Base-by-base conservation (phyloP, 2,888 invertebrate species). In the Lasioglossum morio region DNA sequence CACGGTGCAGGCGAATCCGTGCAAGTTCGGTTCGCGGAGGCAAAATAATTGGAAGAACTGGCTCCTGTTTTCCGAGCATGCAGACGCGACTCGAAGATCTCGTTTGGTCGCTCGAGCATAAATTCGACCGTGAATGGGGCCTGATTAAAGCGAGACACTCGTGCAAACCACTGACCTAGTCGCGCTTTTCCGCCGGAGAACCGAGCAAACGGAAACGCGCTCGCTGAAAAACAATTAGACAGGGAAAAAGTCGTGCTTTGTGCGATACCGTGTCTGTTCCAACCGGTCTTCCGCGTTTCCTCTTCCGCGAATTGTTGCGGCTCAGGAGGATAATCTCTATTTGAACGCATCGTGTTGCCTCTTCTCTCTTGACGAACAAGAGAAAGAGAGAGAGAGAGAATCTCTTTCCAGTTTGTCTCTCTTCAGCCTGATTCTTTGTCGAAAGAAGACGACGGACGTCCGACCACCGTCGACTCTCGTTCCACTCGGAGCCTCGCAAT, bases 71-170 rank as follows among this genome's bases (percentile, higher is more conserved):
- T 2, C 27, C 60, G 27, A 27, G 60, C 27, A 7, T n/a, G 16
- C 60, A 63, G 34, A 66, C 23, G 34, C 66, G 66, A 66, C 66
- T 66, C 34, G 30, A 66, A 66, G 34, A 34, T 34, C 66, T 72
- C 60, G 63, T 78, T 75, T n/a, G 76, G 16, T 37, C 34, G 66
- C 34, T 66, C 82, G 72, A 27, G 66, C 66, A 66, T 84, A 77
- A 30, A 73, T 81, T 81, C 63, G 23, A 16, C 34, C 8, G 34
- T 82, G 46, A 70, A 80, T 23, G 60, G 43, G 66, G 66, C 16
- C 27, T 48, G 82, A 82, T 82, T 82, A 72, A 80, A 80, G 23
- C 48, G 30, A 30, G 63, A 66, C 66, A 34, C 53, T 46, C 43
- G 48, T 60, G 63, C 14, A 30, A 60, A 72, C 34, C 53, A 60